These are phyloP conservation scores for Seriola aureovittata DNA, from an alignment of 2,113 vertebrate genomes.

Conservation along the genomic window DNA sequence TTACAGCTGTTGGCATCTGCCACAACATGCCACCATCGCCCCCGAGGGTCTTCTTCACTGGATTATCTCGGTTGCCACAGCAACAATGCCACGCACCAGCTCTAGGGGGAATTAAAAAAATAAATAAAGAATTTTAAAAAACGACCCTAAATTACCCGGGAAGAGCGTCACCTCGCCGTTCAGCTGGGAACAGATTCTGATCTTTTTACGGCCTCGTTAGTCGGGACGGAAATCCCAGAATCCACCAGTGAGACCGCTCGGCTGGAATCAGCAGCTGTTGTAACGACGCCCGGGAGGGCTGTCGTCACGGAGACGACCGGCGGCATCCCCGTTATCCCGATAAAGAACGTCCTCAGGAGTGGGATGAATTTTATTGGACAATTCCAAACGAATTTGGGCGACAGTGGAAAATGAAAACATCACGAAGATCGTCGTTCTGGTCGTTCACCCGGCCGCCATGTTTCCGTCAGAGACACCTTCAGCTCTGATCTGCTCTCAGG, in stretches of 20 bases:
- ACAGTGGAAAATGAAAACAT: not conserved
- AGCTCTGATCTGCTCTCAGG: too few species aligned
- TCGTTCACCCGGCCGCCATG: too few species aligned
- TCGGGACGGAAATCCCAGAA: not conserved
- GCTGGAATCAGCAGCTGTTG: conserved; percentile 21
- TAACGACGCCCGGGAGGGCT: conserved; percentile 10
- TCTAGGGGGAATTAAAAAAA: conserved; percentile 20
- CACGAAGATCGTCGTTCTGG: too few species aligned
- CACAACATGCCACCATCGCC: conserved; percentile 41
- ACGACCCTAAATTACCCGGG: conserved; percentile 4
- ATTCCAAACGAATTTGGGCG: not conserved
- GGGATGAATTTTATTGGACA: not conserved
- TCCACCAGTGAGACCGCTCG: conserved; percentile 13
- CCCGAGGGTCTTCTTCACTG: conserved; percentile 50
- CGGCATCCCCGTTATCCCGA: not conserved
- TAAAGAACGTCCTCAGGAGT: not conserved
- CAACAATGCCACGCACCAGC: conserved; percentile 25
- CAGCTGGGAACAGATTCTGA: conserved; percentile 16
- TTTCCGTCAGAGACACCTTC: too few species aligned
- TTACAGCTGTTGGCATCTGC: conserved; percentile 70
- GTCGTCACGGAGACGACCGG: not conserved
- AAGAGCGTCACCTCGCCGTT: not conserved
- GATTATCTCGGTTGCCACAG: conserved; percentile 51
- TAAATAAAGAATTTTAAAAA: conserved; percentile 2
- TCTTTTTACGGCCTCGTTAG: conserved; percentile 59